phyloP scores from a whole-genome alignment of 2,888 invertebrate species.

The Eutolmus rufibarbis region DNA sequence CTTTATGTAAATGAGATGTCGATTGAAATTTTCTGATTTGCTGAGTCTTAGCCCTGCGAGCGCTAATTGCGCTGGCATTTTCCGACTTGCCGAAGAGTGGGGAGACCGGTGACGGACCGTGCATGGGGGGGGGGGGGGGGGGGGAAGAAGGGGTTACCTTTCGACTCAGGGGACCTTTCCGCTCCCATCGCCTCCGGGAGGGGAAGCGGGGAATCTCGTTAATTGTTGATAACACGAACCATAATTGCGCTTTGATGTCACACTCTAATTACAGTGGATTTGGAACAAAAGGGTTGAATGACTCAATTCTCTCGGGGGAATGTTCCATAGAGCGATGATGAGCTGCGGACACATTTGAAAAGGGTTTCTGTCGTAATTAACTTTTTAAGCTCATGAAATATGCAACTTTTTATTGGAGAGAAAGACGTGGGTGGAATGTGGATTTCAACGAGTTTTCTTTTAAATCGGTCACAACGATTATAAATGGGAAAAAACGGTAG shows the following conservation, averaged over 20 bases:
- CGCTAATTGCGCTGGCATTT: background rate
- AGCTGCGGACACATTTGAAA: background rate
- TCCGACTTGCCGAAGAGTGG: background rate
- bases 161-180: background rate
- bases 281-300: background rate
- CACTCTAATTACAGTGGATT: background rate
- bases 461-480: background rate
- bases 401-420: background rate
- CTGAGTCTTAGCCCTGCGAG: background rate
- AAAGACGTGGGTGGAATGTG: background rate
- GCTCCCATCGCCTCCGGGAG: background rate
- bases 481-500: background rate
- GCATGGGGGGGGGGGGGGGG: background rate
- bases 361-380: background rate
- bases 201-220: background rate
- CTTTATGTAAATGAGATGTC: background rate
- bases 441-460: background rate
- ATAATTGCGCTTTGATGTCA: background rate
- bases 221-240: background rate
- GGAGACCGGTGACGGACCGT: background rate
- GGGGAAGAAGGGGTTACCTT: too few relatives aligned
- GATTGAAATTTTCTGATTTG: background rate
- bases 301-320: background rate
- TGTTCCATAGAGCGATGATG: background rate
- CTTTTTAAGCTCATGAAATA: background rate